A percentile compares a stretch with the other conserved stretches of the same genome.
These are phyloP conservation scores for Palythoa grandis DNA, from an alignment of 92 coral and sea anemone genomes.

Conservation along the genomic window DNA sequence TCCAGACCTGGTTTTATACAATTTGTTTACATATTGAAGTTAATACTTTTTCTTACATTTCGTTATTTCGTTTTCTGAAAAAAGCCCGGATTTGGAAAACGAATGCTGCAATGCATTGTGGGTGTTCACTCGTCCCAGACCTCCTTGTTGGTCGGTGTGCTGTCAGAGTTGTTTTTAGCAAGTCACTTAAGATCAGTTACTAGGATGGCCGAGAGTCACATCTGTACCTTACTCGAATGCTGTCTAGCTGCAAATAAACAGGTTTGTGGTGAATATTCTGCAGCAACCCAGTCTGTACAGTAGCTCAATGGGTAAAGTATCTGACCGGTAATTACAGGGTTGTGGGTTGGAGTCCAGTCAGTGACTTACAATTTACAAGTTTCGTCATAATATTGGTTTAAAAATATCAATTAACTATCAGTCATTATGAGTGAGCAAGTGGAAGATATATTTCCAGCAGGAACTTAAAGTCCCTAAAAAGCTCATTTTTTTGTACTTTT, in stretches of 20 bases:
- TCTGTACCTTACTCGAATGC: slow-evolving; percentile 76
- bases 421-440: too few relatives aligned
- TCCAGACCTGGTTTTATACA: too few relatives aligned
- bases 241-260: slow-evolving; percentile 57
- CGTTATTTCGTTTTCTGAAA: slow-evolving; percentile 7
- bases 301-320: neutral
- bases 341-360: too few relatives aligned
- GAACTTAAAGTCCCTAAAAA: too few relatives aligned
- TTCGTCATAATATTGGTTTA: too few relatives aligned
- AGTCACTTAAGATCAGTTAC: slow-evolving; percentile 74
- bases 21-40: too few relatives aligned
- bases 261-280: slow-evolving; percentile 56
- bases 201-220: slow-evolving; percentile 78
- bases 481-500: too few relatives aligned
- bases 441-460: too few relatives aligned
- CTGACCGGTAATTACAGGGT: neutral
- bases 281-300: slow-evolving; percentile 34
- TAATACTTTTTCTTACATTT: neutral
- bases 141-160: slow-evolving; percentile 64
- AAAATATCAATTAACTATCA: too few relatives aligned
- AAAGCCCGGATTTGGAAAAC: slow-evolving; percentile 73
- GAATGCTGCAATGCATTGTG: slow-evolving; percentile 69
- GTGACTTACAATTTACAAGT: too few relatives aligned
- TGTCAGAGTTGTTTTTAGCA: slow-evolving; percentile 73
- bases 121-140: slow-evolving; percentile 85